phyloP scores from a whole-genome alignment of 1,140 invertebrate genomes.

The Lordiphosa stackelbergi region DNA sequence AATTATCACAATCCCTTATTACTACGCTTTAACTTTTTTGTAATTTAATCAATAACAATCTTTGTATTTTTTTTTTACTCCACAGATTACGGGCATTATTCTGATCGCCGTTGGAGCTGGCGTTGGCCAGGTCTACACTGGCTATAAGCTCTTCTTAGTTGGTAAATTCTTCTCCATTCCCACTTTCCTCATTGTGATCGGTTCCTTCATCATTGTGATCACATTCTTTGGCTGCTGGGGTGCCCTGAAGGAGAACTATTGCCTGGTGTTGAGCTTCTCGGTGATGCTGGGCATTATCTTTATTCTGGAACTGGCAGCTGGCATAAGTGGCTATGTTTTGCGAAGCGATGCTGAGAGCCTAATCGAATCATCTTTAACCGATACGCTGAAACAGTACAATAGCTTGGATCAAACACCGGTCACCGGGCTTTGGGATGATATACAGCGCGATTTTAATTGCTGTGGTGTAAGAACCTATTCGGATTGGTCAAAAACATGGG shows the following conservation, averaged over 20 bases:
- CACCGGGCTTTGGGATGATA: slow-evolving; percentile 80
- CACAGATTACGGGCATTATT: slow-evolving; percentile 84
- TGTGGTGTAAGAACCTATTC: slow-evolving; percentile 81
- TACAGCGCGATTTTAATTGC: slow-evolving; percentile 84
- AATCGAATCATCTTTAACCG: slow-evolving; percentile 77
- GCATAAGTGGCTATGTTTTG: slow-evolving; percentile 88
- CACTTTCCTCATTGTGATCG: slow-evolving; percentile 87
- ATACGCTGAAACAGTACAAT: slow-evolving; percentile 79
- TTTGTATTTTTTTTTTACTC: slow-evolving; percentile 2
- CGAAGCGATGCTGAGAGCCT: slow-evolving; percentile 79
- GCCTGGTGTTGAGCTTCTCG: slow-evolving; percentile 88
- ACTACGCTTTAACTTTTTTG: too few relatives aligned
- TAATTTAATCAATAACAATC: too few relatives aligned
- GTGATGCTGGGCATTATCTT: slow-evolving; percentile 86
- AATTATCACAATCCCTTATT: too few relatives aligned
- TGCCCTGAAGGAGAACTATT: slow-evolving; percentile 88
- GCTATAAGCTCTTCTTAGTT: slow-evolving; percentile 83
- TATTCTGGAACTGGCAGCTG: slow-evolving; percentile 87
- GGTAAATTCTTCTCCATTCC: slow-evolving; percentile 82
- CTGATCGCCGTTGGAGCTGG: slow-evolving; percentile 83
- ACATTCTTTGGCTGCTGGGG: slow-evolving; percentile 93
- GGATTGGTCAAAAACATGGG: slow-evolving; percentile 80
- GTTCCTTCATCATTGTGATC: slow-evolving; percentile 87
- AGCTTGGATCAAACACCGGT: slow-evolving; percentile 66
- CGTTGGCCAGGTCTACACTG: slow-evolving; percentile 82